Conservation (phyloP, 1,140 invertebrate genomes). For the Ephestia elutella region DNA sequence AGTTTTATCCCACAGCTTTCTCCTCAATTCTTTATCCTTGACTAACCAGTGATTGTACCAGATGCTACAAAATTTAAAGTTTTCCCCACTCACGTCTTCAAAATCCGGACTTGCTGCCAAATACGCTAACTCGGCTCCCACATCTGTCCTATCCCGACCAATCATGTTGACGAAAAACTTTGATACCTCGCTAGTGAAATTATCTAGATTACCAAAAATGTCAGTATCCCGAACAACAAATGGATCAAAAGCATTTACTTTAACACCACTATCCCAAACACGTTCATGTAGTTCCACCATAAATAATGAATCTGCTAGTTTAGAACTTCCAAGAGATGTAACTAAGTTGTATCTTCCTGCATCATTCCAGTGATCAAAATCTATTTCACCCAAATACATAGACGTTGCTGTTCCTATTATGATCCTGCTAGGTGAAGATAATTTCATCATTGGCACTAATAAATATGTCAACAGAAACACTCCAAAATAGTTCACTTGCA, state of each 20-base stretch:
- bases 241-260: slow-evolving; percentile 76
- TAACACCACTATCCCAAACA: slow-evolving; percentile 76
- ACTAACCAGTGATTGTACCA: slow-evolving; percentile 53
- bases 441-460: slow-evolving; percentile 77
- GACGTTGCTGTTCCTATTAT: slow-evolving; percentile 81
- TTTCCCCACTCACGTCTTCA: slow-evolving; percentile 46
- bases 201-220: slow-evolving; percentile 40
- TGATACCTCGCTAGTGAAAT: slow-evolving; percentile 32
- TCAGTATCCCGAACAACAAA: slow-evolving; percentile 72
- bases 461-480: slow-evolving; percentile 84
- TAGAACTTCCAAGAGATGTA: slow-evolving; percentile 73
- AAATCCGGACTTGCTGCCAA: slow-evolving; percentile 46
- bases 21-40: slow-evolving; percentile 32
- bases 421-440: slow-evolving; percentile 77
- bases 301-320: slow-evolving; percentile 82
- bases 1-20: slow-evolving; percentile 45
- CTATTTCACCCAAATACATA: slow-evolving; percentile 76
- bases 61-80: slow-evolving; percentile 59
- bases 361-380: slow-evolving; percentile 77
- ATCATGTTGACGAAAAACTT: slow-evolving; percentile 43
- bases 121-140: slow-evolving; percentile 44
- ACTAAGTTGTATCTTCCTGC: slow-evolving; percentile 69
- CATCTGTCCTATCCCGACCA: slow-evolving; percentile 52
- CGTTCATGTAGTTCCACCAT: slow-evolving; percentile 76
- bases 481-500: slow-evolving; percentile 80